A percentile compares a stretch with the other conserved stretches of the same genome.
These are phyloP conservation scores for Calycopis cecrops DNA, from an alignment of 1,140 invertebrate species.

Conservation along the genomic window DNA sequence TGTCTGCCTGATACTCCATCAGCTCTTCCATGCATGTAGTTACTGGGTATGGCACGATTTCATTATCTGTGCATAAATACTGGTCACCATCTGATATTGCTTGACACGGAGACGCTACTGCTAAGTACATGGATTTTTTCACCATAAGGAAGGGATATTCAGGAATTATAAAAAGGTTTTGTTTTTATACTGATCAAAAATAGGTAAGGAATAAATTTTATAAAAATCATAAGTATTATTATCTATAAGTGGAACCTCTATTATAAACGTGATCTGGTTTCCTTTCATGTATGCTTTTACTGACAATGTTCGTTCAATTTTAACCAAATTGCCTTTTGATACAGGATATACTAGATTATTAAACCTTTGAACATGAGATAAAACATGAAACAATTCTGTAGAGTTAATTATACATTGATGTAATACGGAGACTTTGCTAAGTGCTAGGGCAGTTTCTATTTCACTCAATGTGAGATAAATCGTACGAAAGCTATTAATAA, in stretches of 20 bases:
- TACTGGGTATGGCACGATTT: conserved; percentile 9
- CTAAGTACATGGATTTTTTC: conserved; percentile 17
- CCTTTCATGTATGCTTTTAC: conserved; percentile 21
- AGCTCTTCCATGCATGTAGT: conserved; percentile 15
- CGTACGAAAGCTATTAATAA: conserved; percentile 24
- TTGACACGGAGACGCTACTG: conserved; percentile 11
- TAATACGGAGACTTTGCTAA: conserved; percentile 19
- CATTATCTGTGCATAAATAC: conserved; percentile 13
- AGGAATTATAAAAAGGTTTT: conserved; percentile 19
- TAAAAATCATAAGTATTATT: conserved; percentile 22
- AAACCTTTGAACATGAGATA: conserved; percentile 15
- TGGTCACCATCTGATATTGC: conserved; percentile 8
- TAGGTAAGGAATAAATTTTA: conserved; percentile 21
- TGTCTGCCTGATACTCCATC: conserved; percentile 10
- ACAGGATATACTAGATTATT: conserved; percentile 16
- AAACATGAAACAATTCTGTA: conserved; percentile 17
- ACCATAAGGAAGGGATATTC: conserved; percentile 24
- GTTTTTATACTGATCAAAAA: conserved; percentile 16
- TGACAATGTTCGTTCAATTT: conserved; percentile 19
- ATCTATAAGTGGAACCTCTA: conserved; percentile 17
- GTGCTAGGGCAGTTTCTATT: conserved; percentile 22
- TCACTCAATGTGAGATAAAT: conserved; percentile 20
- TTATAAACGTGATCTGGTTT: conserved; percentile 20
- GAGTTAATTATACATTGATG: conserved; percentile 23
- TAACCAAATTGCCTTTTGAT: conserved; percentile 19